phyloP scores from a whole-genome alignment of 2,888 invertebrate species.

The Celastrina argiolus region DNA sequence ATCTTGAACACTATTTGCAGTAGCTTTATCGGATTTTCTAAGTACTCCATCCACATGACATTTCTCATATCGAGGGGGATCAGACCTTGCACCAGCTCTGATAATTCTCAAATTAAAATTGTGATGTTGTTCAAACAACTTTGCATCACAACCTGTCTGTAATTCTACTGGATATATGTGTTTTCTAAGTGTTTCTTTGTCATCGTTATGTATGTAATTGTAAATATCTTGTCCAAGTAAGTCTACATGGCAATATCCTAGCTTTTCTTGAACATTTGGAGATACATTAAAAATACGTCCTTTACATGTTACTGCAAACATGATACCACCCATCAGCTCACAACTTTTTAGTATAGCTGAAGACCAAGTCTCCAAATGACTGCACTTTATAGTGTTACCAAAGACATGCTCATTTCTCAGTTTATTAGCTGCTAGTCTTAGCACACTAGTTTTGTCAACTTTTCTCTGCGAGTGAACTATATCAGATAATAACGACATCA shows the following conservation, averaged over 20 bases:
- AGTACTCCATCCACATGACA: constrained; percentile 83
- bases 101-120: constrained; percentile 79
- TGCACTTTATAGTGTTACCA: constrained; percentile 72
- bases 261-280: constrained; percentile 87
- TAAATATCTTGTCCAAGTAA: constrained; percentile 92
- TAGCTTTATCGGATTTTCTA: constrained; percentile 77
- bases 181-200: constrained; percentile 84
- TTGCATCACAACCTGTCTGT: constrained; percentile 53
- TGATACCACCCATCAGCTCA: constrained; percentile 86
- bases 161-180: constrained; percentile 80
- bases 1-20: constrained; percentile 68
- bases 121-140: constrained; percentile 67
- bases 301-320: constrained; percentile 86
- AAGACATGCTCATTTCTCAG: constrained; percentile 87
- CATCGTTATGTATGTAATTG: constrained; percentile 89
- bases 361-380: constrained; percentile 70
- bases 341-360: constrained; percentile 80
- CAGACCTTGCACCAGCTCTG: constrained; percentile 84
- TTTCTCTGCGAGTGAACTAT: constrained; percentile 88
- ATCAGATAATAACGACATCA: constrained; percentile 90
- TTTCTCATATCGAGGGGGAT: constrained; percentile 83
- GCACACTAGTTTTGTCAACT: constrained; percentile 93
- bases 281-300: constrained; percentile 93
- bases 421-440: constrained; percentile 91
- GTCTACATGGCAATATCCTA: constrained; percentile 93